phyloP scores from a whole-genome alignment of 2,113 vertebrate genomes.

The Anolis sagrei region DNA sequence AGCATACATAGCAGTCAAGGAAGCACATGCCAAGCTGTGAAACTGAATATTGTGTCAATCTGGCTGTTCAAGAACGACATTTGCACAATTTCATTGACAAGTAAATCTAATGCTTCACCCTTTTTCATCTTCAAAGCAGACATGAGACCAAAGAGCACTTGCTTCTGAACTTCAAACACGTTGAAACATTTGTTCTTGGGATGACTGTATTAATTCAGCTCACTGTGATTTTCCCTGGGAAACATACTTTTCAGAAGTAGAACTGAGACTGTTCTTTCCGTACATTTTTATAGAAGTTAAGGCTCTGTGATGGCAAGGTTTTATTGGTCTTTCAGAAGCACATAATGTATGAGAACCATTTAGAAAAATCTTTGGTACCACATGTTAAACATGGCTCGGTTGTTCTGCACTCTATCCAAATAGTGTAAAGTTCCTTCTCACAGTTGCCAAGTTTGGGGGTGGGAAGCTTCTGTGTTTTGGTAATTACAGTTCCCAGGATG shows the following conservation, averaged over 20 bases:
- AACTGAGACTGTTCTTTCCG: constrained; percentile 45
- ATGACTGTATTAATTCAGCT: constrained; percentile 12
- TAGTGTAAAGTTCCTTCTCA: neutral
- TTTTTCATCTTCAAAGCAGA: constrained; percentile 57
- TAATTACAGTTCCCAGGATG: neutral
- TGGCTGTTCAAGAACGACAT: constrained; percentile 47
- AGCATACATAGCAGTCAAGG: constrained; percentile 15
- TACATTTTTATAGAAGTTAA: constrained; percentile 40
- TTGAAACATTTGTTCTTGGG: constrained; percentile 28
- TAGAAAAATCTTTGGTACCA: constrained; percentile 36
- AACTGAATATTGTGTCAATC: constrained; percentile 57
- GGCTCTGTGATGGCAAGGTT: constrained; percentile 25
- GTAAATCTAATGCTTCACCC: constrained; percentile 32
- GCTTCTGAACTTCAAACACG: constrained; percentile 50
- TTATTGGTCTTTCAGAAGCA: constrained; percentile 46
- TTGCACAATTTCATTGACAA: constrained; percentile 7
- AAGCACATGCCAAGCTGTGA: constrained; percentile 40
- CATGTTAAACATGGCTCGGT: neutral
- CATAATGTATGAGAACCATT: constrained; percentile 37
- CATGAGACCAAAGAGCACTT: constrained; percentile 34
- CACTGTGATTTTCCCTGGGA: constrained; percentile 6
- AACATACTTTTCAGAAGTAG: constrained; percentile 47
- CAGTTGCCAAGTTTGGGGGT: neutral
- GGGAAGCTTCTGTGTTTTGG: neutral
- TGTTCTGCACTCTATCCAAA: neutral